Evolutionary conservation across 1,140 invertebrate genomes (phyloP).

Genomic region (Meloidogyne hapla): DNA sequence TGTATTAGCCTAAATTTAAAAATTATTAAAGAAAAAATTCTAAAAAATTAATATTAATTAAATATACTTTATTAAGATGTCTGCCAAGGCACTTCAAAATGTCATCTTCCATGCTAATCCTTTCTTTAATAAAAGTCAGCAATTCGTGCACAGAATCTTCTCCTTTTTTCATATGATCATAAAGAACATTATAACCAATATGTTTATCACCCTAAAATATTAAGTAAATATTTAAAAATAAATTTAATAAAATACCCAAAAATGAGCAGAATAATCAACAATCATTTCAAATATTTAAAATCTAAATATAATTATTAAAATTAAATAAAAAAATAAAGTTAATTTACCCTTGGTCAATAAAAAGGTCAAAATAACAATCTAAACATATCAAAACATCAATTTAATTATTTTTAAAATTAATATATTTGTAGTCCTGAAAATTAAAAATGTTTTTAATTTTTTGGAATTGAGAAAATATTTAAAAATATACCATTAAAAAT

Average conservation of each 20-base stretch:
- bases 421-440: neutral
- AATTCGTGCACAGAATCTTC: conserved; percentile 56
- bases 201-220: conserved; percentile 57
- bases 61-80: conserved; percentile 48
- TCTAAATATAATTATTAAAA: conserved; percentile 1
- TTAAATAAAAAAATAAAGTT: neutral
- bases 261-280: conserved; percentile 1
- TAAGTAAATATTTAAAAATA: neutral
- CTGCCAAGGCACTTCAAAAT: conserved; percentile 49
- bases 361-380: too few relatives aligned
- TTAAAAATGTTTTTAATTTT: too few relatives aligned
- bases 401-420: neutral
- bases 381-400: neutral
- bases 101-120: conserved; percentile 56
- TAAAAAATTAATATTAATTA: conserved; percentile 20
- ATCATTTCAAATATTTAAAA: neutral
- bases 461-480: too few relatives aligned
- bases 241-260: neutral
- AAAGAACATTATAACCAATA: conserved; percentile 59
- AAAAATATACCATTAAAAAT: too few relatives aligned
- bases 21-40: neutral
- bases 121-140: conserved; percentile 55
- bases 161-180: conserved; percentile 60
- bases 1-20: conserved; percentile 42
- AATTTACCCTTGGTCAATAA: neutral